These are phyloP conservation scores for Cetoscarus ocellatus DNA, from an alignment of 2,797 vertebrate species.

Conservation along the genomic window DNA sequence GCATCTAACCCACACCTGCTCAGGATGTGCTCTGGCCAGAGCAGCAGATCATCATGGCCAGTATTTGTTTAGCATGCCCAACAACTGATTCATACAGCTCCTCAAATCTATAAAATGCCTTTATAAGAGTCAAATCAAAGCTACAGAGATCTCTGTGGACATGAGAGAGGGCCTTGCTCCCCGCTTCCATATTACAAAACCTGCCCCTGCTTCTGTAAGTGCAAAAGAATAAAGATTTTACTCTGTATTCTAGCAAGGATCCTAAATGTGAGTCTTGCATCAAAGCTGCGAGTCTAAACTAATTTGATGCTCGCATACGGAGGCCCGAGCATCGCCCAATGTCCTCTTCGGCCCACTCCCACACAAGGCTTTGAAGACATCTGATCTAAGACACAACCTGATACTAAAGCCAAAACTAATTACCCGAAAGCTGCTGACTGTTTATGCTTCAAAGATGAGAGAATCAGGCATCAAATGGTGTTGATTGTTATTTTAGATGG, in stretches of 20 bases:
- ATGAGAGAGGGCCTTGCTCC: no score
- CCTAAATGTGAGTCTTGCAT: conserved; percentile 39
- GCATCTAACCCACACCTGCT: no score
- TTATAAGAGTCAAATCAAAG: no score
- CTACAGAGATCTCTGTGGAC: no score
- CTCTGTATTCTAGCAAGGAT: conserved; percentile 27
- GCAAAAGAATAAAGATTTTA: not conserved
- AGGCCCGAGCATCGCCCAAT: conserved; percentile 43
- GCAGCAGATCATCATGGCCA: no score
- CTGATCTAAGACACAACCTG: conserved; percentile 72
- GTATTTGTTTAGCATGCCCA: no score
- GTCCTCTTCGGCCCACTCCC: conserved; percentile 54
- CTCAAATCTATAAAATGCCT: no score
- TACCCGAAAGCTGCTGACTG: conserved; percentile 55
- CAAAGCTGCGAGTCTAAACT: conserved; percentile 50
- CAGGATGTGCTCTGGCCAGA: no score
- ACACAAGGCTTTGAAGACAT: conserved; percentile 71
- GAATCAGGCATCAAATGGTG: conserved; percentile 46
- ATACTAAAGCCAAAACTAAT: conserved; percentile 71
- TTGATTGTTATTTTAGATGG: conserved; percentile 44
- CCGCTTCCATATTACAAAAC: no score
- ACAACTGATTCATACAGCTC: no score
- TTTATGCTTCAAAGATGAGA: conserved; percentile 55
- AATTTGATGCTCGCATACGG: conserved; percentile 51
- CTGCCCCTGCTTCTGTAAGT: no score